phyloP scores from a whole-genome alignment of 2,113 vertebrate genomes.

The Dicaeum eximium region DNA sequence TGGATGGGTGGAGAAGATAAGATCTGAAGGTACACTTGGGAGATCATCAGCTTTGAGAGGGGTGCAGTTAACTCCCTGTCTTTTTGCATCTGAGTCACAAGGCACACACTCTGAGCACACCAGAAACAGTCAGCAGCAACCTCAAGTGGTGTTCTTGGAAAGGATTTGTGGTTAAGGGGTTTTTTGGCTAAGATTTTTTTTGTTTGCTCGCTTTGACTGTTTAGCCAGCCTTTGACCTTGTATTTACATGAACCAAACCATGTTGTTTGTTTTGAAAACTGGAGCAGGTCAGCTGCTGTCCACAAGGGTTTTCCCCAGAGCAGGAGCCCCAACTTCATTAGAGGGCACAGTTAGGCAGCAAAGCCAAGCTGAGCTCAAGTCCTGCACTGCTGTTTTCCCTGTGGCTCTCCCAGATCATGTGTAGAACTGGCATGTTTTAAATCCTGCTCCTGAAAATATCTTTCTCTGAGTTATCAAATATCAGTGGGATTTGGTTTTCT shows the following conservation, averaged over 20 bases:
- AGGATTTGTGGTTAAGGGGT: background rate
- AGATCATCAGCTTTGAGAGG: background rate
- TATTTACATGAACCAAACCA: background rate
- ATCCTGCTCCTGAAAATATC: background rate
- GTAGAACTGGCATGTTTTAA: background rate
- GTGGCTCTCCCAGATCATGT: background rate
- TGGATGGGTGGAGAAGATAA: background rate
- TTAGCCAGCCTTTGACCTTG: background rate
- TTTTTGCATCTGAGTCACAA: background rate
- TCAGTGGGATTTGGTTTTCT: background rate
- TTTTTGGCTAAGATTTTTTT: background rate
- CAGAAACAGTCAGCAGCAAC: background rate
- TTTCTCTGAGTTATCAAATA: background rate
- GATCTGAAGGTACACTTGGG: background rate
- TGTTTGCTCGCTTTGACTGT: background rate
- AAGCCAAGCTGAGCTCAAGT: background rate
- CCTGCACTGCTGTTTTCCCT: background rate
- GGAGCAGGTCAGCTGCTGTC: background rate
- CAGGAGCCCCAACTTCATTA: background rate
- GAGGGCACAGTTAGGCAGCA: background rate
- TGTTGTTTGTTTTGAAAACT: background rate
- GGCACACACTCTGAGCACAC: background rate
- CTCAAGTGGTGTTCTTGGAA: background rate
- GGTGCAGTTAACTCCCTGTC: background rate
- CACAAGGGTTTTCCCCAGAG: background rate